Evolutionary conservation across 2,888 invertebrate genomes (phyloP).

Genomic region (Yponomeuta sedellus): DNA sequence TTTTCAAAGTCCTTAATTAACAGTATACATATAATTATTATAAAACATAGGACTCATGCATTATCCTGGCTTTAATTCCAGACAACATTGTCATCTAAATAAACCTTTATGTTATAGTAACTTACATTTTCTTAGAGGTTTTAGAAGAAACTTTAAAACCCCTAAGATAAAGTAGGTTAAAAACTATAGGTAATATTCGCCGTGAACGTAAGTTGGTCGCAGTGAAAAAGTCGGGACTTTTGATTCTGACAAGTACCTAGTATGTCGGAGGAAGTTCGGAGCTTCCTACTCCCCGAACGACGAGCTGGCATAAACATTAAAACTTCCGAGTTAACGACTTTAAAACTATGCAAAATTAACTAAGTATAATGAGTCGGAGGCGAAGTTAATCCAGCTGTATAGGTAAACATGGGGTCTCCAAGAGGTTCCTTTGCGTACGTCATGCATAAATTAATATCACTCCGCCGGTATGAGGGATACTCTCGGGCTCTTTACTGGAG

Average conservation of each 20-base stretch:
- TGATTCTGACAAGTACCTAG: conserved; percentile 17
- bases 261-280: conserved; percentile 10
- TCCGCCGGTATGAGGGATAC: background rate
- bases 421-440: conserved; percentile 28
- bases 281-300: background rate
- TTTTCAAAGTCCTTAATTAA: no score
- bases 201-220: conserved; percentile 18
- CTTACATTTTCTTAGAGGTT: no score
- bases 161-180: conserved; percentile 9
- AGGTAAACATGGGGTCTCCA: conserved; percentile 32
- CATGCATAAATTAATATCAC: conserved; percentile 19
- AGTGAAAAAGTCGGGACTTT: conserved; percentile 21
- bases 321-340: conserved; percentile 34
- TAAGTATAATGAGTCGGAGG: conserved; percentile 41
- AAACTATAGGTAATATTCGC: background rate
- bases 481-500: conserved; percentile 4
- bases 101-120: no score
- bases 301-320: conserved; percentile 30
- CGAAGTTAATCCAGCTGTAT: conserved; percentile 33
- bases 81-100: no score
- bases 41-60: no score
- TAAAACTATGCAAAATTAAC: conserved; percentile 40
- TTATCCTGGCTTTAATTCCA: no score
- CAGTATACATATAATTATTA: no score
- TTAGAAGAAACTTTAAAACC: background rate